A percentile compares a stretch with the other conserved stretches of the same genome.
Evolutionary conservation across 1,140 invertebrate species (phyloP).

Genomic region (Cylas formicarius): DNA sequence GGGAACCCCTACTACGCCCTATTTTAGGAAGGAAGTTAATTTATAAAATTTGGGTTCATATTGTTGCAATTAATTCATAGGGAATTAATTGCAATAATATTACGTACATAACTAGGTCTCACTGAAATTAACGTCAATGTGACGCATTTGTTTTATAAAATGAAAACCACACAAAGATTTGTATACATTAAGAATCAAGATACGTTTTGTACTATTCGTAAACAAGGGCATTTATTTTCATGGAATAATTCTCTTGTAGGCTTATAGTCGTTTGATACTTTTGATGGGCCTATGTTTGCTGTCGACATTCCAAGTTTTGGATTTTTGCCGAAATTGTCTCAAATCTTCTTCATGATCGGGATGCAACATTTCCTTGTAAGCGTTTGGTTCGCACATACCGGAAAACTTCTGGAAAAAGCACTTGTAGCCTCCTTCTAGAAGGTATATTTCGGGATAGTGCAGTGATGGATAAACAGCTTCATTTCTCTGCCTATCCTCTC

Average conservation of each 20-base stretch:
- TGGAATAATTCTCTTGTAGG: slow-evolving; percentile 2
- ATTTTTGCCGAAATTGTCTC: slow-evolving; percentile 65
- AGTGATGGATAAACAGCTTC: slow-evolving; percentile 79
- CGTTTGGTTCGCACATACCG: slow-evolving; percentile 67
- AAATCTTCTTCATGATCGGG: slow-evolving; percentile 66
- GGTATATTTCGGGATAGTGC: slow-evolving; percentile 90
- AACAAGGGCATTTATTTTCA: slow-evolving; percentile 1
- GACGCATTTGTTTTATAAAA: not conserved
- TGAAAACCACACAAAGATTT: not conserved
- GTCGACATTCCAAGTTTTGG: slow-evolving; percentile 62
- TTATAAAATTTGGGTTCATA: too few relatives aligned
- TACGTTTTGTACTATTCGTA: not conserved
- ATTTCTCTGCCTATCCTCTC: slow-evolving; percentile 75
- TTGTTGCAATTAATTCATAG: too few relatives aligned
- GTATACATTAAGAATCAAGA: not conserved
- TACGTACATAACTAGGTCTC: too few relatives aligned
- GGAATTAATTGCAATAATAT: too few relatives aligned
- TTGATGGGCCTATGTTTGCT: slow-evolving; percentile 18
- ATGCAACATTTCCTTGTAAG: slow-evolving; percentile 74
- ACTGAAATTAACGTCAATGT: not conserved
- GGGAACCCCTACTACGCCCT: too few relatives aligned
- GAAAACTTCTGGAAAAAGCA: slow-evolving; percentile 70
- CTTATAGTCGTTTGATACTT: slow-evolving; percentile 23
- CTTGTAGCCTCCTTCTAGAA: slow-evolving; percentile 92
- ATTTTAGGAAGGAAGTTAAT: too few relatives aligned